Percentiles rank a stretch among this genome's conserved stretches.
Evolutionary conservation across 2,113 vertebrate species (phyloP).

Genomic region (Barbus barbus): DNA sequence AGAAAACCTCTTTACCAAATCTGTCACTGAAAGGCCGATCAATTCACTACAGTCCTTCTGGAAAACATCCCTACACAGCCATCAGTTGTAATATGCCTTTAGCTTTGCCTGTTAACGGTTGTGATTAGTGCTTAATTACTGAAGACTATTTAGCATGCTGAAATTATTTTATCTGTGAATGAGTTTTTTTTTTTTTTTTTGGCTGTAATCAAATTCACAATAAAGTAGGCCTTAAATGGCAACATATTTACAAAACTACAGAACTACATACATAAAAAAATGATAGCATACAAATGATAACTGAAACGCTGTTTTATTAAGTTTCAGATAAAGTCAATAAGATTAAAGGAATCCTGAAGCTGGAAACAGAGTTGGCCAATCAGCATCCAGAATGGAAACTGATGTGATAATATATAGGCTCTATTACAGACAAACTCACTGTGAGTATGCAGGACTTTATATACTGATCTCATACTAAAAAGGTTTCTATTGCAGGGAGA

Average conservation of each 20-base stretch:
- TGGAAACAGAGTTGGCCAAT: background rate
- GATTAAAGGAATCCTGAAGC: background rate
- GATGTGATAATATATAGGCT: no score
- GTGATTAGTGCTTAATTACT: background rate
- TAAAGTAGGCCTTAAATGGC: background rate
- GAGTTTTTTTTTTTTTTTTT: background rate
- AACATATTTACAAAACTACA: background rate
- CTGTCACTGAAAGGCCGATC: background rate
- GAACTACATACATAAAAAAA: background rate
- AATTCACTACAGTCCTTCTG: background rate
- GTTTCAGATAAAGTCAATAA: background rate
- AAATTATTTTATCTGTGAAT: background rate
- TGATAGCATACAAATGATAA: background rate
- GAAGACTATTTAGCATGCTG: background rate
- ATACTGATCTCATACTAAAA: no score
- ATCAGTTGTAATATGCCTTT: background rate
- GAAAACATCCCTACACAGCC: background rate
- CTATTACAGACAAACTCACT: background rate
- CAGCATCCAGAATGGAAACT: background rate
- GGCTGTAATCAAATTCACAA: background rate
- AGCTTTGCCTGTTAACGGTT: background rate
- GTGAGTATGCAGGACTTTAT: background rate
- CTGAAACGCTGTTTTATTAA: background rate
- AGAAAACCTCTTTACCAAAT: constrained; percentile 25
- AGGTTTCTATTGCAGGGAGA: background rate